Evolutionary conservation across 2,888 invertebrate genomes (phyloP).

Genomic region (Pseudanteris insignis): DNA sequence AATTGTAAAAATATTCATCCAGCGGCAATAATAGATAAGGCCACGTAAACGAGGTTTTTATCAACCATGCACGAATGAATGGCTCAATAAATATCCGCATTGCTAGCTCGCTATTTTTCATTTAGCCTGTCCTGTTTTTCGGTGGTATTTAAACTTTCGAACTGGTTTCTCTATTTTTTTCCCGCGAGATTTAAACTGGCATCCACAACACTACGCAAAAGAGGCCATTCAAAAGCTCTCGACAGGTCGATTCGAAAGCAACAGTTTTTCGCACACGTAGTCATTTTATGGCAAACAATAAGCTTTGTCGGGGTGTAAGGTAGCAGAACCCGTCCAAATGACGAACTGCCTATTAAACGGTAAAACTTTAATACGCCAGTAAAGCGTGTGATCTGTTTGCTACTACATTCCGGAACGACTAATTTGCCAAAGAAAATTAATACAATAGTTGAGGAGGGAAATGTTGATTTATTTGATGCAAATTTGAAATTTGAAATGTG

Average conservation of each 20-base stretch:
- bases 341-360: slow-evolving; percentile 22
- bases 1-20: too few relatives aligned
- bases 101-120: slow-evolving; percentile 1
- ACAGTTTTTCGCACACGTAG: slow-evolving; percentile 40
- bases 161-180: slow-evolving; percentile 11
- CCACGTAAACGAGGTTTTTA: not conserved
- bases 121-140: slow-evolving; percentile 6
- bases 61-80: not conserved
- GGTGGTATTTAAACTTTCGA: slow-evolving; percentile 16
- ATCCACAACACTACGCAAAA: slow-evolving; percentile 28
- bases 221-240: slow-evolving; percentile 32
- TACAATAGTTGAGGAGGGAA: too few relatives aligned
- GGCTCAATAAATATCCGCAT: not conserved
- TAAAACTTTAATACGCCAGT: slow-evolving; percentile 23
- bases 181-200: slow-evolving; percentile 19
- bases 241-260: slow-evolving; percentile 33
- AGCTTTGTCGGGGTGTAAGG: slow-evolving; percentile 18
- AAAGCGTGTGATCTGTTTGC: too few relatives aligned
- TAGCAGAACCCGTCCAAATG: slow-evolving; percentile 30
- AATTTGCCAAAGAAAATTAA: too few relatives aligned
- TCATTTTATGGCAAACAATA: slow-evolving; percentile 26
- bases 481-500: too few relatives aligned
- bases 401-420: too few relatives aligned
- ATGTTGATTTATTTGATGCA: too few relatives aligned
- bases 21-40: too few relatives aligned